Evolutionary conservation across 2,797 vertebrate genomes (phyloP).

Genomic region (Loriculus beryllinus): DNA sequence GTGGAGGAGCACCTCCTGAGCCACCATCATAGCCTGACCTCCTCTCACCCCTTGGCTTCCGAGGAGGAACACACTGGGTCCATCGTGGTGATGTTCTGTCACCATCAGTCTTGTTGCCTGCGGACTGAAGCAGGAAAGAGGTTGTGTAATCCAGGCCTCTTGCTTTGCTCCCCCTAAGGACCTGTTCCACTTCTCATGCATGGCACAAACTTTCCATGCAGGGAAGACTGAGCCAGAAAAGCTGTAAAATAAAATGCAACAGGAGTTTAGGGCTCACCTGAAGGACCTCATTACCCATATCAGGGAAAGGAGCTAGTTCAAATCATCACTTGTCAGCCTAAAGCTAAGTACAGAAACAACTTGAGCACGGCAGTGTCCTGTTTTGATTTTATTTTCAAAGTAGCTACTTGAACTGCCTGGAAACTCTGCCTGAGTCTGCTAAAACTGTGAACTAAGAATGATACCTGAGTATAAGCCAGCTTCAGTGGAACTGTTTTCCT

Average conservation of each 20-base stretch:
- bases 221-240: neutral
- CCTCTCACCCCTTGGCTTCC: neutral
- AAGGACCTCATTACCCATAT: neutral
- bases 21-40: neutral
- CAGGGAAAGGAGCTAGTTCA: neutral
- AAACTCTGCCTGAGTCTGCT: neutral
- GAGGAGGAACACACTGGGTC: neutral
- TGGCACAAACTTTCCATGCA: neutral
- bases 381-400: neutral
- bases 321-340: neutral
- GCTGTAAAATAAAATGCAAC: neutral
- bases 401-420: neutral
- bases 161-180: neutral
- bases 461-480: neutral
- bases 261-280: neutral
- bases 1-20: neutral
- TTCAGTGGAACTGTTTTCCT: neutral
- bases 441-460: neutral
- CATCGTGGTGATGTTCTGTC: neutral
- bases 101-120: neutral
- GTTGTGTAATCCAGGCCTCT: neutral
- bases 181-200: neutral
- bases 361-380: neutral
- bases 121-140: neutral
- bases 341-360: neutral